These are phyloP conservation scores for Helicoverpa assulta DNA, from an alignment of 2,888 invertebrate genomes.

Conservation along the genomic window DNA sequence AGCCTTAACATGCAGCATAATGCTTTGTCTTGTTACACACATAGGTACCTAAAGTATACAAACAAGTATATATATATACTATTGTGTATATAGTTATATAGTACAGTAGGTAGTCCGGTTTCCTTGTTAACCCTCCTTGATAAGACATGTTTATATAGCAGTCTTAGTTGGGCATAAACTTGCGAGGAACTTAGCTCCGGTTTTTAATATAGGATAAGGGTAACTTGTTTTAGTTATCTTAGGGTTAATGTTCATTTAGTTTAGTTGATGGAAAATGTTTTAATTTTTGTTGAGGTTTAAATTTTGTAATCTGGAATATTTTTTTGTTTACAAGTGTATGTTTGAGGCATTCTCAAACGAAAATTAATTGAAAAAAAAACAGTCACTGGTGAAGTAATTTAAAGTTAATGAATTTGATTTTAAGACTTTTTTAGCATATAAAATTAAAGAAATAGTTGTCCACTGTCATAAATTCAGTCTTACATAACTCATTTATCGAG, in stretches of 20 bases:
- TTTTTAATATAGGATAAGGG: slow-evolving; percentile 38
- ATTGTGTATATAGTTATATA: slow-evolving; percentile 1
- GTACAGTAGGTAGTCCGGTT: slow-evolving; percentile 1
- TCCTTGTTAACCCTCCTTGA: slow-evolving; percentile 22
- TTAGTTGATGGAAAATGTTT: background rate
- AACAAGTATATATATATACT: slow-evolving; percentile 1
- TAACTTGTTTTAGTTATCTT: slow-evolving; percentile 32
- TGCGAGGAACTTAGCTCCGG: slow-evolving; percentile 20
- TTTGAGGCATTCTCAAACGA: too few species aligned
- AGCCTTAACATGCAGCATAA: background rate
- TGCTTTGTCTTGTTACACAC: slow-evolving; percentile 9
- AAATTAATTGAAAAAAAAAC: too few species aligned
- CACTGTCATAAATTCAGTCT: too few species aligned
- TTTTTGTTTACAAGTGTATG: too few species aligned
- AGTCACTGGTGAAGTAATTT: too few species aligned
- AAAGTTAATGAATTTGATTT: too few species aligned
- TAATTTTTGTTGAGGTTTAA: too few species aligned
- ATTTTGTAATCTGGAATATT: too few species aligned
- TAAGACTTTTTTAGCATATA: too few species aligned
- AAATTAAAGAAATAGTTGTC: too few species aligned
- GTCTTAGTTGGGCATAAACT: slow-evolving; percentile 43
- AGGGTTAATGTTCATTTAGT: background rate
- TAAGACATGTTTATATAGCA: slow-evolving; percentile 43
- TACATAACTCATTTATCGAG: background rate
- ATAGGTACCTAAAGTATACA: background rate